Evolutionary conservation across 2,888 invertebrate genomes (phyloP).

Genomic region (Boloria euphrosyne): DNA sequence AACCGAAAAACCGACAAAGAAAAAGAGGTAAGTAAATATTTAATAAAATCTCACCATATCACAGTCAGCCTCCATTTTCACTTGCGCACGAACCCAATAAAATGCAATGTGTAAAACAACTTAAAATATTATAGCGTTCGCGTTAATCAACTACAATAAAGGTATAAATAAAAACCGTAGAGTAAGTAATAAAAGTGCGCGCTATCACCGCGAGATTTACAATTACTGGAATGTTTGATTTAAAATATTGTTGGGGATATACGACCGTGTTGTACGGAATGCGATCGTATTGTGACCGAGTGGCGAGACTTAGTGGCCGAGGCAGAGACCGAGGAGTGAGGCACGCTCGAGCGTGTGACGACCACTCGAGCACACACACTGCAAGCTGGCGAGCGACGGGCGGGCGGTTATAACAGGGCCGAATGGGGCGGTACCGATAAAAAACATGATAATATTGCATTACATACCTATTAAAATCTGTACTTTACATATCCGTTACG

Average conservation of each 20-base stretch:
- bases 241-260: slow-evolving; percentile 52
- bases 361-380: slow-evolving; percentile 41
- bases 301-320: slow-evolving; percentile 20
- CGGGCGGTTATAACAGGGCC: slow-evolving; percentile 65
- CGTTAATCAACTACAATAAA: slow-evolving; percentile 77
- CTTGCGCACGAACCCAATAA: slow-evolving; percentile 59
- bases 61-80: slow-evolving; percentile 30
- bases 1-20: no score
- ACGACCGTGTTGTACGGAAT: slow-evolving; percentile 53
- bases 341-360: slow-evolving; percentile 51
- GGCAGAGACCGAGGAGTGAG: slow-evolving; percentile 56
- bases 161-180: slow-evolving; percentile 72
- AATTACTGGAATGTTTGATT: slow-evolving; percentile 76
- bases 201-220: slow-evolving; percentile 67
- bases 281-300: slow-evolving; percentile 21
- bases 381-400: slow-evolving; percentile 41
- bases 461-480: slow-evolving; percentile 70
- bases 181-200: slow-evolving; percentile 73
- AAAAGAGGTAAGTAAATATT: neutral
- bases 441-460: slow-evolving; percentile 69
- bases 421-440: slow-evolving; percentile 64
- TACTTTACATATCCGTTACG: slow-evolving; percentile 62
- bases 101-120: slow-evolving; percentile 58
- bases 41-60: slow-evolving; percentile 32
- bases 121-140: slow-evolving; percentile 66